phyloP scores from a whole-genome alignment of 2,113 vertebrate genomes.

The Ellobius talpinus region DNA sequence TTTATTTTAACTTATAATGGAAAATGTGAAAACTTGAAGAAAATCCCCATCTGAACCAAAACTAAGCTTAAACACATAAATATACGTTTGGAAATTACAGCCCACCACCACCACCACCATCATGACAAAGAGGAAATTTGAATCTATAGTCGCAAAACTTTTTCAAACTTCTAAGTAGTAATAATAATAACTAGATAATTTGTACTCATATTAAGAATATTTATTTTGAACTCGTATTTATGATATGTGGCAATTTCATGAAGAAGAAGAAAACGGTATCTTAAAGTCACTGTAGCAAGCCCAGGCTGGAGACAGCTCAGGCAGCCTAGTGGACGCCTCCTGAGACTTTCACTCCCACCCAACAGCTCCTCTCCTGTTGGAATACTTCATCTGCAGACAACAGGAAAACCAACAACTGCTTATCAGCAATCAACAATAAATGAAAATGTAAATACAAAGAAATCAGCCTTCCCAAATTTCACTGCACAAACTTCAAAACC shows the following conservation, averaged over 20 bases:
- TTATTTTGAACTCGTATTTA: slow-evolving; percentile 24
- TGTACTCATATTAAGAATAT: slow-evolving; percentile 14
- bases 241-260: neutral
- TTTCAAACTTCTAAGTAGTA: slow-evolving; percentile 1
- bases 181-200: neutral
- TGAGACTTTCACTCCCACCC: neutral
- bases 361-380: slow-evolving; percentile 31
- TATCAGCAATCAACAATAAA: neutral
- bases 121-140: slow-evolving; percentile 27
- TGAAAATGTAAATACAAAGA: neutral
- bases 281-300: slow-evolving; percentile 11
- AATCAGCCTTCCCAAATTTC: slow-evolving; percentile 32
- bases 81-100: slow-evolving; percentile 18
- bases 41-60: slow-evolving; percentile 49
- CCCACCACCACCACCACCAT: neutral
- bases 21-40: slow-evolving; percentile 48
- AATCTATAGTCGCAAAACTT: neutral
- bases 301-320: neutral
- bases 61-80: slow-evolving; percentile 5
- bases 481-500: slow-evolving; percentile 54
- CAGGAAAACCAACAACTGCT: slow-evolving; percentile 58
- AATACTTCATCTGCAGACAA: slow-evolving; percentile 52
- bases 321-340: slow-evolving; percentile 17
- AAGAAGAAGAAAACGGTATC: slow-evolving; percentile 5
- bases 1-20: neutral